Evolutionary conservation across 2,888 invertebrate genomes (phyloP).

Genomic region (Ellobium chinense): DNA sequence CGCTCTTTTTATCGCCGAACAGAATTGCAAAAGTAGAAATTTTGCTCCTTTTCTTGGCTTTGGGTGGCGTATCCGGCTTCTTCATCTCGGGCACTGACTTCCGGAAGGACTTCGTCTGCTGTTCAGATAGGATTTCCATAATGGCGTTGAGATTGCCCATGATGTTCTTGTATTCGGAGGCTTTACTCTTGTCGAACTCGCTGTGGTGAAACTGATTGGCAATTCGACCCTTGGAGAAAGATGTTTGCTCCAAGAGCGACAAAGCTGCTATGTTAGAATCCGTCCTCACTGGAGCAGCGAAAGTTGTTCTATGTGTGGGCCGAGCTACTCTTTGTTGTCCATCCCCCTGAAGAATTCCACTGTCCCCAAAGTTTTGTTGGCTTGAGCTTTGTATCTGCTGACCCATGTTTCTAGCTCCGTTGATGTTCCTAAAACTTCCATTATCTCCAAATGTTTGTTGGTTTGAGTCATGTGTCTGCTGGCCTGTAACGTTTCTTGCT

Average conservation of each 20-base stretch:
- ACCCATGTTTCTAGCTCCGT: no score
- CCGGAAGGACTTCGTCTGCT: conserved; percentile 67
- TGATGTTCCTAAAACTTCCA: no score
- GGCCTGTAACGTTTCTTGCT: no score
- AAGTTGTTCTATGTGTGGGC: background rate
- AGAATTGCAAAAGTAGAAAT: conserved; percentile 66
- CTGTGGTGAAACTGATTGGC: conserved; percentile 61
- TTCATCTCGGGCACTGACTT: conserved; percentile 52
- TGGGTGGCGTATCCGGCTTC: conserved; percentile 49
- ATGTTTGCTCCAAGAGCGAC: conserved; percentile 59
- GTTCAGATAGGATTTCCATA: conserved; percentile 64
- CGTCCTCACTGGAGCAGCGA: background rate
- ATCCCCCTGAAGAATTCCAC: no score
- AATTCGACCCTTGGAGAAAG: conserved; percentile 52
- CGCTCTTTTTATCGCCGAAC: conserved; percentile 22
- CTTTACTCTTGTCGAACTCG: conserved; percentile 58
- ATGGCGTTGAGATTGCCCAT: conserved; percentile 58
- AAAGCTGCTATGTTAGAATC: conserved; percentile 50
- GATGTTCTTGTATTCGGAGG: conserved; percentile 54
- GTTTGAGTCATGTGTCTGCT: background rate
- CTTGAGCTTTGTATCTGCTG: background rate
- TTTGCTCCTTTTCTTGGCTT: conserved; percentile 56
- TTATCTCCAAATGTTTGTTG: background rate
- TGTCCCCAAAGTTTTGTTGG: background rate
- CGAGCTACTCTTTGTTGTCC: background rate